Evolutionary conservation across 1,140 invertebrate genomes (phyloP), one percentile per base, ranked within the genome.

Genomic region (Saccostrea glomerata): DNA sequence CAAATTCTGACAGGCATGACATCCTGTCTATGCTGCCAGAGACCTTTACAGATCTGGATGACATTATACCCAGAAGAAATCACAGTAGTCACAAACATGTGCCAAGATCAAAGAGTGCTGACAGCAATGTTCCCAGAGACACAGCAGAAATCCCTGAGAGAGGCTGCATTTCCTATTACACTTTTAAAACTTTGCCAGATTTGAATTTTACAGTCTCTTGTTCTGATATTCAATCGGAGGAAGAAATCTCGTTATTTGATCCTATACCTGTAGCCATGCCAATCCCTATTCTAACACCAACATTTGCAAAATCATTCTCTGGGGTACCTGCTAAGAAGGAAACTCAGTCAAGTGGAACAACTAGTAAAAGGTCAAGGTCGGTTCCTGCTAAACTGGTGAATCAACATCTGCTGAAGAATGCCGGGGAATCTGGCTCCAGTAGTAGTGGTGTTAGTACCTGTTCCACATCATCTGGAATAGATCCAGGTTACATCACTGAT

Each of bases 111-210:
- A 91, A 92, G 84, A 92, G 91, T 91, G 91, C 90, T 47, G 89
- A 90, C 70, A 73, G 54, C n/a, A 58, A 85, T 13, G 30, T 63
- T 20, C 54, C 15, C 25, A 58, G 36, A 60, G 25, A 85, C 13
- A 47, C 40, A 3, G 2, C 23, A 5, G 82, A 54, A 11, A 25
- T 77, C 5, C 25, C 70, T 11, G 23, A 77, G 0, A 77, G 70
- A 36, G 82, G 82, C 9, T 55, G 82, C 55, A 11, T 84, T 23
- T 85, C 84, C 25, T 85, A 85, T 47, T 93, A 93, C 87, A 91
- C 92, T 9, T 90, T 92, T 56, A 90, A 91, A 36, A 94, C 93
- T 63, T 86, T 94, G 40, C 93, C 93, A 47, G 93, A 94, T 82
- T 88, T 94, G 15, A 92, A 90, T 30, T 94, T 94, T 82, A 85